Base-by-base conservation (phyloP, 2,113 vertebrate genomes). In the Haemorhous mexicanus region DNA sequence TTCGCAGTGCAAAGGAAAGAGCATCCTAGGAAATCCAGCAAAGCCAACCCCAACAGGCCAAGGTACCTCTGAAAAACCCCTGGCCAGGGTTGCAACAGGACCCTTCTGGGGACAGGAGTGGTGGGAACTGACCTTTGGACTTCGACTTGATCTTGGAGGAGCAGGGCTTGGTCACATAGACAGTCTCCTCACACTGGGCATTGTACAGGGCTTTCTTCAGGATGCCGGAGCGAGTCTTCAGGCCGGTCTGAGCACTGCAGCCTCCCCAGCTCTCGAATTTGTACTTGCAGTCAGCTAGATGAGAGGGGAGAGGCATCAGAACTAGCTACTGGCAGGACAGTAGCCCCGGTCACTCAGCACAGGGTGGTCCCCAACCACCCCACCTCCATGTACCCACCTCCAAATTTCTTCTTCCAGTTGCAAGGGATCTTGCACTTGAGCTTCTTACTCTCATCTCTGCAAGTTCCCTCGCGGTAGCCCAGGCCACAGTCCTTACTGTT, bases 381-480 rank as follows among this genome's bases (percentile, higher is more conserved):
- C 7, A 1, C 6, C 1, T 3, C 43, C 50, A 50, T 1, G 14
- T 8, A 62, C 98, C 97, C 95, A 99, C 99, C 98, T 98, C 99
- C 99, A 87, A 99, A 99, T 89, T 99, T 98, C 97, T 99, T 99
- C 97, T 99, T 99, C 99, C 99, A 99, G 98, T 99, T 99, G 98
- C 99, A 99, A 43, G 99, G 99, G 84, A 99, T 98, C 97, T 98
- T 98, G 98, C 99, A 99, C 89, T 98, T 98, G 73, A 99, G 95
- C 88, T 98, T 98, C 96, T 98, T 98, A 3, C 97, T 99, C 87
- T 98, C 98, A 1, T 98, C 97, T 18, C 98, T 98, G 75, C 99
- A 99, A 63, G 98, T 98, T 11, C 98, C 98, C 64, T 99, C 98
- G 0, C 99, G 98, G 92, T 98, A 97, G 4, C 99, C 99, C 7